Percentiles rank a stretch among this genome's conserved stretches.
These are phyloP conservation scores for Microtus ochrogaster DNA, from an alignment of 2,113 vertebrate species.

Conservation along the genomic window DNA sequence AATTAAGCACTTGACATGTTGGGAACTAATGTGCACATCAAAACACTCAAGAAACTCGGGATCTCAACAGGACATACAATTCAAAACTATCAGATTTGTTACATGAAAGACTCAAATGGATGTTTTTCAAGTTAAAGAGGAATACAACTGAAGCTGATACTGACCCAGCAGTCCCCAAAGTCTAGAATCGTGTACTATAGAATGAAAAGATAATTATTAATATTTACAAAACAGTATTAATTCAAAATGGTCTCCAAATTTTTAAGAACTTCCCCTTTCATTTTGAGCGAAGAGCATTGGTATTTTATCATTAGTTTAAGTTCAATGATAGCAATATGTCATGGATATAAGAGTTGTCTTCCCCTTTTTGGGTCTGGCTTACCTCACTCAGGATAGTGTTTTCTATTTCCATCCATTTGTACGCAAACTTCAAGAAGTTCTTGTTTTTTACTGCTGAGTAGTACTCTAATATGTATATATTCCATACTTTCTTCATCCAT, in stretches of 20 bases:
- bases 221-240: not conserved
- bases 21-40: constrained; percentile 49
- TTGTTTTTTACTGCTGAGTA: too few relatives aligned
- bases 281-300: not conserved
- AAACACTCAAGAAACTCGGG: not conserved
- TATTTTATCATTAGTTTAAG: constrained; percentile 32
- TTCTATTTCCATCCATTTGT: too few relatives aligned
- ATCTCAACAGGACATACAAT: not conserved
- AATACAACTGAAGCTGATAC: constrained; percentile 29
- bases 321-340: not conserved
- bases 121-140: constrained; percentile 3
- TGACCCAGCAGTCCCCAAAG: not conserved
- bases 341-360: not conserved
- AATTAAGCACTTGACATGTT: constrained; percentile 68
- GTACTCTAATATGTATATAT: too few relatives aligned
- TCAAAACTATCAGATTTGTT: not conserved
- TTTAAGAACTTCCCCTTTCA: constrained; percentile 16
- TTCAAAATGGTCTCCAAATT: not conserved
- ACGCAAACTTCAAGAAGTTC: too few relatives aligned
- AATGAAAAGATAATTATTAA: constrained; percentile 16
- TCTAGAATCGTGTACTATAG: not conserved
- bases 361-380: too few relatives aligned
- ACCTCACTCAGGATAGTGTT: too few relatives aligned
- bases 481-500: too few relatives aligned
- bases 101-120: not conserved